Conservation (phyloP, 2,888 invertebrate species). For the Rotaria socialis region DNA sequence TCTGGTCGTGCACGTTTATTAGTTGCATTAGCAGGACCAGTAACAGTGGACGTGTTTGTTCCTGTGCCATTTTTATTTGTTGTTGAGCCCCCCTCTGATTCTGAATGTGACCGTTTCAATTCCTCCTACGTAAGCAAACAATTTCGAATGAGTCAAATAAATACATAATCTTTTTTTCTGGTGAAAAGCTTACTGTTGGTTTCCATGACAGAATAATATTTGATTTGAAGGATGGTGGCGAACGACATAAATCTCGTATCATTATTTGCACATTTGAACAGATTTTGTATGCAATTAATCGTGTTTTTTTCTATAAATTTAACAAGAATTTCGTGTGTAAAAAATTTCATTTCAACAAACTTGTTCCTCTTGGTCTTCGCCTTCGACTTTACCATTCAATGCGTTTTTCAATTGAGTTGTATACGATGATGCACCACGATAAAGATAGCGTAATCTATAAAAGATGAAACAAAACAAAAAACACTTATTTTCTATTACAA, state of each 20-base stretch:
- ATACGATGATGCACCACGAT: constrained; percentile 9
- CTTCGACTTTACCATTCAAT: neutral
- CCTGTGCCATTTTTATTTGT: neutral
- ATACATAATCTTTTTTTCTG: no score
- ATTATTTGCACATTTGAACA: constrained; percentile 85
- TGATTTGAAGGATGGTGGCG: constrained; percentile 82
- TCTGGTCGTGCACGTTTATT: constrained; percentile 29
- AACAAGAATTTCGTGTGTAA: neutral
- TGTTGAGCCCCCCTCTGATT: neutral
- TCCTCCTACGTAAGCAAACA: neutral
- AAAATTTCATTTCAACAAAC: neutral
- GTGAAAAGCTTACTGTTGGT: constrained; percentile 48
- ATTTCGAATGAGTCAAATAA: neutral
- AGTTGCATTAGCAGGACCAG: neutral
- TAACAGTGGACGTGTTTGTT: neutral
- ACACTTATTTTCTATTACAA: no score
- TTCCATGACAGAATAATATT: constrained; percentile 57
- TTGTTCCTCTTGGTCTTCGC: constrained; percentile 15
- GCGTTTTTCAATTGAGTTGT: neutral
- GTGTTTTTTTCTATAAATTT: constrained; percentile 63
- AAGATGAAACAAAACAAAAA: no score
- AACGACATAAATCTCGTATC: constrained; percentile 87
- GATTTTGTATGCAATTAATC: constrained; percentile 73
- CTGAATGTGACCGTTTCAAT: constrained; percentile 43
- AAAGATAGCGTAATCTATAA: constrained; percentile 12